These are phyloP conservation scores for Tortricodes alternella DNA, from an alignment of 2,888 invertebrate genomes.

Conservation along the genomic window DNA sequence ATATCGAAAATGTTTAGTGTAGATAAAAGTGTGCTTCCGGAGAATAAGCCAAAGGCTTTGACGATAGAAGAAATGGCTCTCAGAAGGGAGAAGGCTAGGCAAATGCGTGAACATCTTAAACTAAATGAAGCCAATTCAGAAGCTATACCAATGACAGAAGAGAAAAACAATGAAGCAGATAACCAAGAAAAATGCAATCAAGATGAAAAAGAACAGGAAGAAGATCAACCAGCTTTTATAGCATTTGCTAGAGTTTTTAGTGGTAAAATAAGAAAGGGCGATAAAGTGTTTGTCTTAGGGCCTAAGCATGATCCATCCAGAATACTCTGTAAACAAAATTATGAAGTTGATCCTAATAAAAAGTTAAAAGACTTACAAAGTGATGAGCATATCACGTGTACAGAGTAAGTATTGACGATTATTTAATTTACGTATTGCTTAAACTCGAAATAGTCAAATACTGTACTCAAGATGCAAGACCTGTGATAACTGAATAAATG, in stretches of 20 bases:
- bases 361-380: slow-evolving; percentile 83
- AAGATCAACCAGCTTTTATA: slow-evolving; percentile 87
- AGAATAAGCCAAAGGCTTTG: slow-evolving; percentile 90
- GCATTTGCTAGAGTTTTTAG: slow-evolving; percentile 97
- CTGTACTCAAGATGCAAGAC: too few relatives aligned
- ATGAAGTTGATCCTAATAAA: slow-evolving; percentile 67
- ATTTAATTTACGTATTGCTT: background rate
- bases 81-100: slow-evolving; percentile 86
- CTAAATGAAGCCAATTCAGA: slow-evolving; percentile 47
- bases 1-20: slow-evolving; percentile 96
- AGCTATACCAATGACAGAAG: slow-evolving; percentile 39
- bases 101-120: slow-evolving; percentile 84
- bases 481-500: too few relatives aligned
- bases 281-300: slow-evolving; percentile 91
- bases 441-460: too few relatives aligned
- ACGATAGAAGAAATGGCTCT: slow-evolving; percentile 88
- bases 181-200: slow-evolving; percentile 40
- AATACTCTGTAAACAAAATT: slow-evolving; percentile 70
- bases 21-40: slow-evolving; percentile 88
- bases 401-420: slow-evolving; percentile 66
- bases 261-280: slow-evolving; percentile 90
- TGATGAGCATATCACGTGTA: slow-evolving; percentile 85
- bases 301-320: slow-evolving; percentile 93
- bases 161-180: slow-evolving; percentile 40
- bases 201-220: slow-evolving; percentile 54